These are phyloP conservation scores for Pocillopora grandis DNA, from an alignment of 92 coral and sea anemone genomes.

Conservation along the genomic window DNA sequence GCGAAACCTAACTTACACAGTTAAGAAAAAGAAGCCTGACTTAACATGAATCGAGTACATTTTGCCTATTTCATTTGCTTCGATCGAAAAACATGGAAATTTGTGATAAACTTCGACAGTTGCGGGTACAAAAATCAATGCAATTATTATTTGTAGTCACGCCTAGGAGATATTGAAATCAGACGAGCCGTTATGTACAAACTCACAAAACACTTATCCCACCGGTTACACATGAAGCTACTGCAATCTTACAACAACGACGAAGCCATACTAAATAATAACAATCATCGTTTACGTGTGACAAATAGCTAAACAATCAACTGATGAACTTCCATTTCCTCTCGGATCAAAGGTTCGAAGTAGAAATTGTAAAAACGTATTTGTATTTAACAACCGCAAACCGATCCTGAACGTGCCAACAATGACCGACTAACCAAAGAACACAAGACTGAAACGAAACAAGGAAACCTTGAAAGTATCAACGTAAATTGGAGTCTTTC, in stretches of 20 bases:
- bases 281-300: not conserved
- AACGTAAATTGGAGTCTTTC: not conserved
- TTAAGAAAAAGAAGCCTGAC: not conserved
- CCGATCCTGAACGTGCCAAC: not conserved
- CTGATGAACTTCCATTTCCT: not conserved
- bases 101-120: not conserved
- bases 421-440: conserved; percentile 4
- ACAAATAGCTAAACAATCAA: not conserved
- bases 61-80: not conserved
- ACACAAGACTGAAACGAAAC: not conserved
- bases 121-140: conserved; percentile 7
- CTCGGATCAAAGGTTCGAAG: conserved; percentile 5
- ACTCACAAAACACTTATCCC: conserved; percentile 12
- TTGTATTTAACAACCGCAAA: conserved; percentile 25
- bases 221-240: not conserved
- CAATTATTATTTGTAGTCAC: conserved; percentile 21
- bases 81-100: not conserved
- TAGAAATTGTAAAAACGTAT: conserved; percentile 29
- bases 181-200: conserved; percentile 13
- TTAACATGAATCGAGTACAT: not conserved
- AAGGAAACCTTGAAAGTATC: not conserved
- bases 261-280: not conserved
- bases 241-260: not conserved
- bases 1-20: not conserved
- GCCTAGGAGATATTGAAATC: conserved; percentile 35